phyloP scores from a whole-genome alignment of 1,140 invertebrate species.

The Cydia pomonella region DNA sequence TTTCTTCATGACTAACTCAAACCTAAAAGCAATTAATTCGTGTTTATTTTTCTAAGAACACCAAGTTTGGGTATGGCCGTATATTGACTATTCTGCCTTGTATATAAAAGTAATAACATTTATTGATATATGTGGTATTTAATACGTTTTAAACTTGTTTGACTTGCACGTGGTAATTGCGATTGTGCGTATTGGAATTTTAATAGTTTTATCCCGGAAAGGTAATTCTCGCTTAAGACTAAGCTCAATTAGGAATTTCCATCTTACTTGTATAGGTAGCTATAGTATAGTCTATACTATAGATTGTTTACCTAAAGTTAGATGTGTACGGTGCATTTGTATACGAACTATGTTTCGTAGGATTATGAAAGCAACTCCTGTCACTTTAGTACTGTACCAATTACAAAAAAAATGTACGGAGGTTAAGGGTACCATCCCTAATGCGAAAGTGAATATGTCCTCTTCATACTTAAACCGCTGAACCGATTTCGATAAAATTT shows the following conservation, averaged over 20 bases:
- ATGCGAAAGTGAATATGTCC: too few species aligned
- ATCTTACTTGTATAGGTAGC: background rate
- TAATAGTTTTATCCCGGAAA: conserved; percentile 10
- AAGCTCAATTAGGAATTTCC: background rate
- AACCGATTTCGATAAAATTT: too few species aligned
- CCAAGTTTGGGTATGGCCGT: background rate
- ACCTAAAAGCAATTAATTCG: conserved; percentile 10
- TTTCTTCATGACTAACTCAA: conserved; percentile 5
- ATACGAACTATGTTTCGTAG: too few species aligned
- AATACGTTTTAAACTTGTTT: background rate
- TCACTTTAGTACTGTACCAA: too few species aligned
- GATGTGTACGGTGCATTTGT: too few species aligned
- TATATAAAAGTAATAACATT: background rate
- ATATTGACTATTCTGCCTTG: background rate
- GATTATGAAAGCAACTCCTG: too few species aligned
- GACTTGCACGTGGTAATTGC: background rate
- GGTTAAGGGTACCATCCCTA: too few species aligned
- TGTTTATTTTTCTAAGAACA: conserved; percentile 21
- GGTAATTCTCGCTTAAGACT: background rate
- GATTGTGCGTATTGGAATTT: background rate
- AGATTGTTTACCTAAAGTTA: too few species aligned
- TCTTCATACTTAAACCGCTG: too few species aligned
- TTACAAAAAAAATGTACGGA: too few species aligned
- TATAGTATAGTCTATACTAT: too few species aligned
- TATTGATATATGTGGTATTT: background rate